A percentile compares a stretch with the other conserved stretches of the same genome.
These are phyloP conservation scores for Indicator maculatus DNA, from an alignment of 2,113 vertebrate species.

Conservation along the genomic window DNA sequence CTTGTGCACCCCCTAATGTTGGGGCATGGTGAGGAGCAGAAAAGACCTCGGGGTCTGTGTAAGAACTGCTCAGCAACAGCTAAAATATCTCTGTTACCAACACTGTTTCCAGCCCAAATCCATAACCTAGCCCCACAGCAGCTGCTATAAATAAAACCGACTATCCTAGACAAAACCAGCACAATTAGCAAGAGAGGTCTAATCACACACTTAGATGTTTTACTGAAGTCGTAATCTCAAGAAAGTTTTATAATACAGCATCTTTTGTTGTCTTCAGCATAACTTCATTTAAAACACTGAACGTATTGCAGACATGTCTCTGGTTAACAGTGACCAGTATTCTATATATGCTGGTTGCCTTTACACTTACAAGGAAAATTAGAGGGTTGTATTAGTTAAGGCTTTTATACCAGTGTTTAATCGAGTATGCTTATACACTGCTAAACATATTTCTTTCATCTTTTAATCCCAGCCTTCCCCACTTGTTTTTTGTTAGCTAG, in stretches of 20 bases:
- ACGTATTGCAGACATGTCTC: not conserved
- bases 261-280: not conserved
- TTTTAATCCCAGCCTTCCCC: not conserved
- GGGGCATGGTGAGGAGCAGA: fast-evolving
- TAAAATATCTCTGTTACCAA: fast-evolving
- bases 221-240: not conserved
- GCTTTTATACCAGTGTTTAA: not conserved
- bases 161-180: not conserved
- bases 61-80: fast-evolving
- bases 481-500: not conserved
- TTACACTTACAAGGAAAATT: not conserved
- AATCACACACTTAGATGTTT: not conserved
- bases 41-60: not conserved
- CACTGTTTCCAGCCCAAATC: not conserved
- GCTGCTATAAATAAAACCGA: not conserved
- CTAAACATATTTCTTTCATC: not conserved
- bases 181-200: not conserved
- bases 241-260: not conserved
- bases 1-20: fast-evolving
- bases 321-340: not conserved
- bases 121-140: not conserved
- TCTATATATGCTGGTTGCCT: not conserved
- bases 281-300: not conserved
- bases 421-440: not conserved
- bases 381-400: not conserved